Percentiles rank a stretch among this genome's conserved stretches.
Evolutionary conservation across 2,888 invertebrate genomes (phyloP).

Genomic region (Mimas tiliae): DNA sequence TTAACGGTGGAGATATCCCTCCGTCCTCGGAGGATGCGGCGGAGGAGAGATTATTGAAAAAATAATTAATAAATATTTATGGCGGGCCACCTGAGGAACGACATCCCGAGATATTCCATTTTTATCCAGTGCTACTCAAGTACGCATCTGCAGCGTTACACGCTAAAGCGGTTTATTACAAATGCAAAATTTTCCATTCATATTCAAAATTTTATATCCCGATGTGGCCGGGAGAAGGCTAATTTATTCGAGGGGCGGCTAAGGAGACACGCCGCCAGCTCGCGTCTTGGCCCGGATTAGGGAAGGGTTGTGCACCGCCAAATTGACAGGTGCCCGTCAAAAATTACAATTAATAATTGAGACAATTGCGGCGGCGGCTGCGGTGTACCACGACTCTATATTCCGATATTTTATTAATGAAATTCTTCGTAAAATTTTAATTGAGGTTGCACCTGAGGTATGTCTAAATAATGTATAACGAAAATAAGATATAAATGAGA

Average conservation of each 20-base stretch:
- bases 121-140: conserved; percentile 75
- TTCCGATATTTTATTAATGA: conserved; percentile 1
- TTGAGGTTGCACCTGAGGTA: background rate
- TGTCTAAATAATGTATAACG: background rate
- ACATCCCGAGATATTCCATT: conserved; percentile 68
- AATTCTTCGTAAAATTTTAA: background rate
- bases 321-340: conserved; percentile 85
- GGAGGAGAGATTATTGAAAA: conserved; percentile 84
- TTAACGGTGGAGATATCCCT: conserved; percentile 82
- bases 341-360: conserved; percentile 84
- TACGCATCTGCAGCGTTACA: conserved; percentile 78
- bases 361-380: conserved; percentile 52
- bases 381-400: conserved; percentile 2
- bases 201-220: conserved; percentile 96
- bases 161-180: conserved; percentile 90
- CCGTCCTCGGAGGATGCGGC: conserved; percentile 75
- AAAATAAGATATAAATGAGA: background rate
- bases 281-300: conserved; percentile 81
- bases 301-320: conserved; percentile 80
- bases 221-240: conserved; percentile 87
- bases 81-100: conserved; percentile 81
- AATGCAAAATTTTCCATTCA: conserved; percentile 95
- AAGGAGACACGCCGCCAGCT: conserved; percentile 75
- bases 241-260: conserved; percentile 88
- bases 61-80: conserved; percentile 86